phyloP scores from a whole-genome alignment of 2,888 invertebrate genomes.

The Oxycera nigricornis region DNA sequence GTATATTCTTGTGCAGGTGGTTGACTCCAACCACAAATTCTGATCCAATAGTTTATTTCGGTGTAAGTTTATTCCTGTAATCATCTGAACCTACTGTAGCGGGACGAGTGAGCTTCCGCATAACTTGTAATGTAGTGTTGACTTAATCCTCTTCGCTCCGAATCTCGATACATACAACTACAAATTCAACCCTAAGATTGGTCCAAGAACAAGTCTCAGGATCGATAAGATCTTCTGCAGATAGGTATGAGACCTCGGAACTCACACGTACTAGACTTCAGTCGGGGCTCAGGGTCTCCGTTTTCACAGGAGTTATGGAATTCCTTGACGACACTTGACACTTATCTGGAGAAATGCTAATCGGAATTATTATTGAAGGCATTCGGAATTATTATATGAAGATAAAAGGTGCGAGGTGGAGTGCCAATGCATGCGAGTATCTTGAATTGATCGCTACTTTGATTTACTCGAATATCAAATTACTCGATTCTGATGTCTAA shows the following conservation, averaged over 20 bases:
- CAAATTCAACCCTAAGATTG: neutral
- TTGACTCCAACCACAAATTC: neutral
- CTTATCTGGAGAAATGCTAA: slow-evolving; percentile 32
- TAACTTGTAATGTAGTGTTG: too few species aligned
- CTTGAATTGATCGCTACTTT: slow-evolving; percentile 17
- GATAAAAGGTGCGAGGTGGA: slow-evolving; percentile 14
- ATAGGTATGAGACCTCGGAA: neutral
- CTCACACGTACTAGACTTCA: neutral
- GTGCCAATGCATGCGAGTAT: slow-evolving; percentile 24
- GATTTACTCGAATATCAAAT: slow-evolving; percentile 23
- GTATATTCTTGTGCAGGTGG: neutral
- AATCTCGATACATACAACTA: neutral
- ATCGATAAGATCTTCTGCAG: neutral
- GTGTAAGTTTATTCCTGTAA: neutral
- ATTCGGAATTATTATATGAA: slow-evolving; percentile 15
- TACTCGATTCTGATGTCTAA: neutral
- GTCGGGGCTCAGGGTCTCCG: neutral
- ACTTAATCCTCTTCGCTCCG: too few species aligned
- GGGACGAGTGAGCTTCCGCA: too few species aligned
- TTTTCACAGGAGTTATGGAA: slow-evolving; percentile 27
- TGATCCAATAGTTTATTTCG: neutral
- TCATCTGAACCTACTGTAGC: too few species aligned
- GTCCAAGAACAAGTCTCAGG: neutral
- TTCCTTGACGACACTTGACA: slow-evolving; percentile 31
- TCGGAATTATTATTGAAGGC: slow-evolving; percentile 28